Evolutionary conservation across 2,113 vertebrate genomes (phyloP).

Genomic region (Lophius piscatorius): DNA sequence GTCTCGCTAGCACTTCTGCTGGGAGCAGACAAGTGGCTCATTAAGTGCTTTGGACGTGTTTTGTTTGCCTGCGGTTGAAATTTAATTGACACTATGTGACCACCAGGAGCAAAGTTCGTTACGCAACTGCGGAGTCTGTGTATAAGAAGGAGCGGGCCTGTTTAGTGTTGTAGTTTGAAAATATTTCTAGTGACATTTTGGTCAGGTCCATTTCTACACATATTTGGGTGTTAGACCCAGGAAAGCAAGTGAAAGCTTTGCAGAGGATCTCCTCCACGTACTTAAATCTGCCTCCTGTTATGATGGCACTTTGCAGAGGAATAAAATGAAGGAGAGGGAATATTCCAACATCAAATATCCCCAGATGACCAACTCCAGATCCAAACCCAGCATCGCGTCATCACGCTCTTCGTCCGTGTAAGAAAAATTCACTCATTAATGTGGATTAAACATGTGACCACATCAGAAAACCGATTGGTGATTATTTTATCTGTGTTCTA

Average conservation of each 20-base stretch:
- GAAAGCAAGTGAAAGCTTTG: not conserved
- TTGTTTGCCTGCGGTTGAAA: no score
- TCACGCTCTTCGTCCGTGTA: constrained; percentile 76
- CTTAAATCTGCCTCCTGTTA: not conserved
- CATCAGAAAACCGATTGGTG: not conserved
- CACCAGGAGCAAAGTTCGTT: no score
- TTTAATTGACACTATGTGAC: no score
- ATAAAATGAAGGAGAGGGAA: constrained; percentile 81
- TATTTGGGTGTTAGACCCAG: not conserved
- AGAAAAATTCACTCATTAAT: constrained; percentile 46
- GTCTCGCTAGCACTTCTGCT: no score
- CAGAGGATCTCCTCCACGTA: not conserved
- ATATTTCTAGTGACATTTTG: no score
- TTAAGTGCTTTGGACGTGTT: no score
- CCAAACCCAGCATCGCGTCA: constrained; percentile 73
- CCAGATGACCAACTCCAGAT: constrained; percentile 79
- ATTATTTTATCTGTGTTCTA: constrained; percentile 44
- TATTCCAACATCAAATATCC: constrained; percentile 85
- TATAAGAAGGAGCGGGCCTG: no score
- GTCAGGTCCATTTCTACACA: no score
- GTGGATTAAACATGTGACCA: not conserved
- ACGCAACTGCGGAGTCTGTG: no score
- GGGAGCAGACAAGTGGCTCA: no score
- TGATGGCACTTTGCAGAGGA: constrained; percentile 70
- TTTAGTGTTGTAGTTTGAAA: no score